Evolutionary conservation across 2,888 invertebrate species (phyloP).

Genomic region (Ormia ochracea): DNA sequence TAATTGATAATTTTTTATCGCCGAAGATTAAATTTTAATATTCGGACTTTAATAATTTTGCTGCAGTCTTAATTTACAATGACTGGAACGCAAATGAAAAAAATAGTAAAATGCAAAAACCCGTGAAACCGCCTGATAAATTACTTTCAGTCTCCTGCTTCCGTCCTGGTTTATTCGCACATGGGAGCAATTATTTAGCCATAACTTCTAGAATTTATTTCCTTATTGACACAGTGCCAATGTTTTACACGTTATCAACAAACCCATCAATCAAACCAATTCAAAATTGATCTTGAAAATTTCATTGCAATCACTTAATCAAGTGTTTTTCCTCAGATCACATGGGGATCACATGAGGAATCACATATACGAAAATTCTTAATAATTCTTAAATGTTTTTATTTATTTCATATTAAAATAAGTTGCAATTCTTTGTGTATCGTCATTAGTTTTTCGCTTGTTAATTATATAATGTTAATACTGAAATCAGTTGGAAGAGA

Average conservation of each 20-base stretch:
- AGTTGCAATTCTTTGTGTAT: too few relatives aligned
- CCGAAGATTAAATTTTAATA: constrained; percentile 17
- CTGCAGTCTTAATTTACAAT: neutral
- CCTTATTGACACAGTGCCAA: constrained; percentile 1
- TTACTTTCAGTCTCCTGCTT: neutral
- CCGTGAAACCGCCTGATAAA: too few relatives aligned
- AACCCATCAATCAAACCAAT: constrained; percentile 45
- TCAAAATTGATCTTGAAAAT: constrained; percentile 36
- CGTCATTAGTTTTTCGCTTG: too few relatives aligned
- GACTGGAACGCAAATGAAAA: too few relatives aligned
- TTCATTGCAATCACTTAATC: constrained; percentile 22
- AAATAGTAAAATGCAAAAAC: too few relatives aligned
- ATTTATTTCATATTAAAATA: too few relatives aligned
- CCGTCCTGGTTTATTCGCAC: neutral
- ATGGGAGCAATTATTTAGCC: neutral
- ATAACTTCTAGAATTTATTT: constrained; percentile 10
- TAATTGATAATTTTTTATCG: constrained; percentile 25
- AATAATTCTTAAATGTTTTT: too few relatives aligned
- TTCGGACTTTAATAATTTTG: neutral
- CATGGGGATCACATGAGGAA: neutral
- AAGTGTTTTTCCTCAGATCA: constrained; percentile 45
- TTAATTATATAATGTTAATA: too few relatives aligned
- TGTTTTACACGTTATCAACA: constrained; percentile 25
- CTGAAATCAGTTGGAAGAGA: too few relatives aligned
- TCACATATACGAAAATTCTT: too few relatives aligned